A percentile compares a stretch with the other conserved stretches of the same genome.
Conservation (phyloP, 2,797 vertebrate species). For the Graptemys geographica region DNA sequence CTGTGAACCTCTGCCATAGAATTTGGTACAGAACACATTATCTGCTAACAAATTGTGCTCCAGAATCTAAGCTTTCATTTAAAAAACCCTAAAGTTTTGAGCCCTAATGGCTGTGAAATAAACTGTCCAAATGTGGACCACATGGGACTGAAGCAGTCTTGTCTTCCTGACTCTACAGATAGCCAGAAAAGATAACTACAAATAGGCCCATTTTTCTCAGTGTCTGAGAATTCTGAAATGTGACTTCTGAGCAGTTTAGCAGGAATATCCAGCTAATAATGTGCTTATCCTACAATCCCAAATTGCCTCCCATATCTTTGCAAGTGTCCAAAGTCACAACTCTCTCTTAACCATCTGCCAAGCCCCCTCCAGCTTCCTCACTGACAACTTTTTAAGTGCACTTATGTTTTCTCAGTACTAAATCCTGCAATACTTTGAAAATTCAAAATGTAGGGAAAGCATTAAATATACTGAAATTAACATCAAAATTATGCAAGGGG, state of each 20-base stretch:
- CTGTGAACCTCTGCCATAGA: neutral
- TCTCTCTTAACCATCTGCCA: neutral
- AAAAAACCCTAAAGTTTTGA: neutral
- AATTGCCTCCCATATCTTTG: neutral
- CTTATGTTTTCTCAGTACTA: neutral
- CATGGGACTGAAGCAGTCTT: neutral
- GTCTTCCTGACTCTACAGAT: neutral
- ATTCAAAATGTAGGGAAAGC: neutral
- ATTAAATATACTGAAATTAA: no score
- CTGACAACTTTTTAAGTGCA: neutral
- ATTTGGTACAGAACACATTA: neutral
- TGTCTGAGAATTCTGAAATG: neutral
- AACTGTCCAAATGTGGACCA: neutral
- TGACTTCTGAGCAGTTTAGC: neutral
- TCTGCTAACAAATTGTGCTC: neutral
- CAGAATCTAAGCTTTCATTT: neutral
- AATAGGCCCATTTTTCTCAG: neutral
- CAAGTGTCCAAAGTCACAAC: neutral
- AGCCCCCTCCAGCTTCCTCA: no score
- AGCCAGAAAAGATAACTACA: neutral
- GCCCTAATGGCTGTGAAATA: neutral
- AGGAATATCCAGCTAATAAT: neutral
- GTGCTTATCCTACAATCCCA: neutral
- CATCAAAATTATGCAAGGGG: no score
- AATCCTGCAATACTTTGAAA: neutral